These are phyloP conservation scores for Zoanthus gigantus DNA, from an alignment of 92 coral and sea anemone species.

Conservation along the genomic window DNA sequence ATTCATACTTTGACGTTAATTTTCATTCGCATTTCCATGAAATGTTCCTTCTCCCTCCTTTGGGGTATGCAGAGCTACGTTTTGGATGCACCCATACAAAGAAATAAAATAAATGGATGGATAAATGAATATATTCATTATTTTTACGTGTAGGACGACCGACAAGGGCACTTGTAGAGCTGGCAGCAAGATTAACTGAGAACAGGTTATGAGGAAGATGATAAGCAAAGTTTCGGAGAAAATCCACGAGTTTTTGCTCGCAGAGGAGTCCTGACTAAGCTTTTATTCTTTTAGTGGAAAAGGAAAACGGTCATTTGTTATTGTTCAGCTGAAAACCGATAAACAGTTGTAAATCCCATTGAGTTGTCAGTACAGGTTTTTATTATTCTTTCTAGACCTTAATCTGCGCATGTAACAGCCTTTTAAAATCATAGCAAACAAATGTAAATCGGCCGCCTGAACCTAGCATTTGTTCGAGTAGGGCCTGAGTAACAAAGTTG, in stretches of 20 bases:
- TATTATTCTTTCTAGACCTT: no score
- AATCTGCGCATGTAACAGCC: no score
- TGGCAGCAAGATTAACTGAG: slow-evolving; percentile 14
- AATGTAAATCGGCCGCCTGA: no score
- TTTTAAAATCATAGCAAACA: no score
- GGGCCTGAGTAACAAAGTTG: no score
- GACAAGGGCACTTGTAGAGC: slow-evolving; percentile 39
- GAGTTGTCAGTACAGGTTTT: no score
- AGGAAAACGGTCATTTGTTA: no score
- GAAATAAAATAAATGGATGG: neutral
- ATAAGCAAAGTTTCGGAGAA: neutral
- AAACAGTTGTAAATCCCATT: no score
- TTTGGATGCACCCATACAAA: neutral
- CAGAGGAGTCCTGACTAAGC: neutral
- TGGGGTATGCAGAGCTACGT: no score
- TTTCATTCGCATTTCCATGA: neutral
- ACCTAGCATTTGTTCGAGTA: no score
- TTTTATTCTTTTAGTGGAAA: neutral
- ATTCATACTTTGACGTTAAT: no score
- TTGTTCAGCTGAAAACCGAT: no score
- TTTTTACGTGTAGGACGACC: slow-evolving; percentile 31
- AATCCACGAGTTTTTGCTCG: neutral
- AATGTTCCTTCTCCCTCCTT: neutral
- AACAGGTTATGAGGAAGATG: slow-evolving; percentile 15
- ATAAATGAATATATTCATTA: neutral